Conservation (phyloP, 2,797 vertebrate species). For the Nyctalus aviator region DNA sequence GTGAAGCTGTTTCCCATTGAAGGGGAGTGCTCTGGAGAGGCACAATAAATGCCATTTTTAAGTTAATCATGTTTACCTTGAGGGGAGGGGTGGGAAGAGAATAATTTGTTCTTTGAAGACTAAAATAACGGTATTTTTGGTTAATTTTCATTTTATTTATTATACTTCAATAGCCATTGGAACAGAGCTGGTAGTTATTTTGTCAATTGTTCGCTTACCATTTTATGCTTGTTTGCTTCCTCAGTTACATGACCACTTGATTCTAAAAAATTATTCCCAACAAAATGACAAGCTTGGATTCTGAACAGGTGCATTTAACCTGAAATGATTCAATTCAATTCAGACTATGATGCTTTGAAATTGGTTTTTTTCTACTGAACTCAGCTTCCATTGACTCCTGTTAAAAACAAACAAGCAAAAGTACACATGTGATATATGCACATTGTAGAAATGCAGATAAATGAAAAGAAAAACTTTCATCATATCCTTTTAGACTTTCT, state of each 20-base stretch:
- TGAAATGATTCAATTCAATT: constrained; percentile 47
- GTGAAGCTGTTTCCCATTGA: constrained; percentile 84
- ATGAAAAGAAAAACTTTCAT: background rate
- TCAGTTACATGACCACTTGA: background rate
- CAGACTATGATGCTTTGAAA: constrained; percentile 15
- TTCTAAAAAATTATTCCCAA: constrained; percentile 34
- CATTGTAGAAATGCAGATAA: background rate
- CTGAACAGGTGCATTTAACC: constrained; percentile 28
- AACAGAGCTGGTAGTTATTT: constrained; percentile 22
- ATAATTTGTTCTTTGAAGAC: constrained; percentile 69
- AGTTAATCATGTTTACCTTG: constrained; percentile 80
- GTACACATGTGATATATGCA: background rate
- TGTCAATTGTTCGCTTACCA: constrained; percentile 33
- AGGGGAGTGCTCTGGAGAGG: constrained; percentile 76
- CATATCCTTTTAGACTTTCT: background rate
- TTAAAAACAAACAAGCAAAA: background rate
- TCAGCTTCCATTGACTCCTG: background rate
- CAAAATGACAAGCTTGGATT: constrained; percentile 28
- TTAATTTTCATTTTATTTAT: constrained; percentile 54
- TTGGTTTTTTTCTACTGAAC: constrained; percentile 31
- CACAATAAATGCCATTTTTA: constrained; percentile 78
- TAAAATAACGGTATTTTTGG: constrained; percentile 81
- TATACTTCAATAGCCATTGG: background rate
- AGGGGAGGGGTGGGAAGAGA: constrained; percentile 50
- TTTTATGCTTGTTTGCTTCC: background rate